Evolutionary conservation across 1,140 invertebrate species (phyloP).

Genomic region (Drosophila sechellia): DNA sequence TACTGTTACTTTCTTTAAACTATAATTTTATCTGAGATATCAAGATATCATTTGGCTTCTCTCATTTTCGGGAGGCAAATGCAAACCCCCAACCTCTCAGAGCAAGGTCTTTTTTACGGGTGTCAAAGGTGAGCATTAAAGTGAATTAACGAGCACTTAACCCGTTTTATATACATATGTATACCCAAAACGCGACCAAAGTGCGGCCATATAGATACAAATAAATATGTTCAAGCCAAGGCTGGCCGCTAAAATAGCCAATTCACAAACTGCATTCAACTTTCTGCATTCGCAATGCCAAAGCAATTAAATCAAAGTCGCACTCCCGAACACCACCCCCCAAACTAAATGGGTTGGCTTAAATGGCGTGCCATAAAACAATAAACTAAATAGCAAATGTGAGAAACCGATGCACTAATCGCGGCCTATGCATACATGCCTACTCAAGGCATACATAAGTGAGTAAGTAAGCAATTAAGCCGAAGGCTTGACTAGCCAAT

Average conservation of each 20-base stretch:
- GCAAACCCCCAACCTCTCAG: neutral
- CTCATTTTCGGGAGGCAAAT: neutral
- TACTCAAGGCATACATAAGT: conserved; percentile 28
- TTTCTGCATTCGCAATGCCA: conserved; percentile 58
- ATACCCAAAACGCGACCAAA: conserved; percentile 22
- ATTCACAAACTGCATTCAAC: conserved; percentile 32
- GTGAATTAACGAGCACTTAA: conserved; percentile 47
- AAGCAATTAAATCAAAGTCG: conserved; percentile 64
- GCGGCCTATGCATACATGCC: conserved; percentile 38
- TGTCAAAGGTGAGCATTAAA: conserved; percentile 52
- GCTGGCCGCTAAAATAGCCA: conserved; percentile 17
- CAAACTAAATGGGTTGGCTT: conserved; percentile 22
- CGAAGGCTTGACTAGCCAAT: conserved; percentile 30
- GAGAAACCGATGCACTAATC: conserved; percentile 60
- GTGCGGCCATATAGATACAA: conserved; percentile 2
- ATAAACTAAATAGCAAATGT: conserved; percentile 62
- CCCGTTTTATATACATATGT: conserved; percentile 39
- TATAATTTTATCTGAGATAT: too few species aligned
- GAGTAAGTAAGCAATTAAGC: conserved; percentile 32
- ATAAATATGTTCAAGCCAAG: conserved; percentile 31
- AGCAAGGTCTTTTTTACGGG: conserved; percentile 21
- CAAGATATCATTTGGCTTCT: neutral
- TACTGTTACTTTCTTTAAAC: too few species aligned
- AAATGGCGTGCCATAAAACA: conserved; percentile 70
- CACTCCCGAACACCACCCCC: neutral